These are phyloP conservation scores for Tragelaphus strepsiceros DNA, from an alignment of 2,113 vertebrate genomes.

Conservation along the genomic window DNA sequence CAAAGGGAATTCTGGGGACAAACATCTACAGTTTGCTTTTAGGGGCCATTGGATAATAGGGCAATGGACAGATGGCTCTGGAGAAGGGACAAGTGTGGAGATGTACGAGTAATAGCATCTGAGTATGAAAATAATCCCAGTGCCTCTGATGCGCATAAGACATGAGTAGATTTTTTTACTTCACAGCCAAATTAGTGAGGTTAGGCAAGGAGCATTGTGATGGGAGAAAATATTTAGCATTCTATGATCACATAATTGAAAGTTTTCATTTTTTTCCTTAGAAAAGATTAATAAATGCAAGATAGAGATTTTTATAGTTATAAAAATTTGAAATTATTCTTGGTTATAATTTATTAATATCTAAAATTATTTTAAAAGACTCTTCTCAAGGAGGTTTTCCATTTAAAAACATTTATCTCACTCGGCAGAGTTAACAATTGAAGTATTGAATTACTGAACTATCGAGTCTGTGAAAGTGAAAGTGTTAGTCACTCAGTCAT, in stretches of 20 bases:
- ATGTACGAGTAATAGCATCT: neutral
- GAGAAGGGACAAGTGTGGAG: neutral
- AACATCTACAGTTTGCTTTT: neutral
- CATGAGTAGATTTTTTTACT: neutral
- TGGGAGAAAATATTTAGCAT: slow-evolving; percentile 9
- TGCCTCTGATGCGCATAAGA: neutral
- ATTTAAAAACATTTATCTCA: neutral
- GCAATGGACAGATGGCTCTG: neutral
- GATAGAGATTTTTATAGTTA: neutral
- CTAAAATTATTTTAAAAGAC: neutral
- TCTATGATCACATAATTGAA: slow-evolving; percentile 16
- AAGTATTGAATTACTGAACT: neutral
- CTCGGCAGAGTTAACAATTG: neutral
- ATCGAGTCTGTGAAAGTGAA: neutral
- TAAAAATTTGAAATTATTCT: neutral
- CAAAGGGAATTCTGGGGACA: neutral
- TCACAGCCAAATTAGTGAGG: slow-evolving; percentile 6
- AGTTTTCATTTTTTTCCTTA: slow-evolving; percentile 12
- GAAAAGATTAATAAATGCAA: slow-evolving; percentile 29
- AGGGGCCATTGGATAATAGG: neutral
- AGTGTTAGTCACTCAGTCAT: neutral
- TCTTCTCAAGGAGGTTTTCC: neutral
- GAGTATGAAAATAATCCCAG: neutral
- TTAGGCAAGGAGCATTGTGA: slow-evolving; percentile 8
- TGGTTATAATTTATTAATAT: slow-evolving; percentile 12